Evolutionary conservation across 2,888 invertebrate species (phyloP), one percentile per base, ranked within the genome.

Genomic region (Dryococelus australis): DNA sequence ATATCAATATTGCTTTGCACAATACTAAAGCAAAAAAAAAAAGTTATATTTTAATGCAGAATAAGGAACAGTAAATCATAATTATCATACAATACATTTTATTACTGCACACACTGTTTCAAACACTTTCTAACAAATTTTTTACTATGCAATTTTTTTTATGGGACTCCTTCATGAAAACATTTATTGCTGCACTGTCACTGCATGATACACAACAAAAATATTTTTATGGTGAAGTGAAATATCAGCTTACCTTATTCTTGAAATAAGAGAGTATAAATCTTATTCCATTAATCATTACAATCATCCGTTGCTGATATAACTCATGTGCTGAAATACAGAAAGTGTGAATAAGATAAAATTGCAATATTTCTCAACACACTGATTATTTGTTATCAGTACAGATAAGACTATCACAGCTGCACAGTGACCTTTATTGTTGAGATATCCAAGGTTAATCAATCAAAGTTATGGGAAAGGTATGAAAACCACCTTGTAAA

Each of bases 351-450:
- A 65, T 24, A 20, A 8, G 8, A 65, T 5, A 47, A 47, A 47
- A 16, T 47, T 47, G 47, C 47, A 8, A 65, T 24, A 65, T 65
- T 65, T 65, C 65, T 65, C 12, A 24, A 65, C 20, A 65, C 16
- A 65, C 65, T 65, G 65, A 65, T 65, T 65, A 65, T 65, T 65
- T 65, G 47, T 65, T 65, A 65, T 65, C 65, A 65, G 65, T 65
- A n/a, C 0, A 65, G 65, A 65, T 65, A 65, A 65, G 65, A 65
- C 65, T 65, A 65, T 65, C 65, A 65, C 65, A 65, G n/a, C 65
- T 65, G 2, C 65, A 65, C 65, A 65, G 65, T 20, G 20, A 65
- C 65, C 65, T 65, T 4, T 24, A 8, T 65, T n/a, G 8, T 65
- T 65, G 13, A 65, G 24, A 16, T n/a, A 8, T 3, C 24, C 65